phyloP scores from a whole-genome alignment of 2,113 vertebrate species.

The Ochotona curzoniae region DNA sequence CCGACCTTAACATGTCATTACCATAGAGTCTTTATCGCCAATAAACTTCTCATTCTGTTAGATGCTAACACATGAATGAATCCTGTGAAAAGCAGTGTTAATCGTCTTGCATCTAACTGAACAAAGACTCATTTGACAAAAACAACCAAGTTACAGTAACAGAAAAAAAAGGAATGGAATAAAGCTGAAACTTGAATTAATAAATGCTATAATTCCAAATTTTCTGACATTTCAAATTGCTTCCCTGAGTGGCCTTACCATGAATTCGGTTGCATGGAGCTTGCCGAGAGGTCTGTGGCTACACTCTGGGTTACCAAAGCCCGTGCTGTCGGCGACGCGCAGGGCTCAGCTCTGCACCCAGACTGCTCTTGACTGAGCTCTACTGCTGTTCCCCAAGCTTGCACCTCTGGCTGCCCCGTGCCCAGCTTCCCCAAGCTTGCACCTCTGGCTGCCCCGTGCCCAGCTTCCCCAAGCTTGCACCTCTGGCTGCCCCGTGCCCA shows the following conservation, averaged over 20 bases:
- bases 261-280: neutral
- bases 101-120: constrained; percentile 20
- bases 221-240: constrained; percentile 31
- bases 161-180: constrained; percentile 48
- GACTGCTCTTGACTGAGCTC: neutral
- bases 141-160: constrained; percentile 17
- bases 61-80: constrained; percentile 21
- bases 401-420: neutral
- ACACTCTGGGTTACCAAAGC: neutral
- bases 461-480: constrained; percentile 22
- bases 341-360: neutral
- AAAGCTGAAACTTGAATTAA: neutral
- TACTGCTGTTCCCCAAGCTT: neutral
- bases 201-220: neutral
- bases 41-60: neutral
- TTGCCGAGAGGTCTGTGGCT: neutral
- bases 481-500: neutral
- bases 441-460: neutral
- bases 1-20: constrained; percentile 15
- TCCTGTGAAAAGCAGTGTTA: constrained; percentile 8
- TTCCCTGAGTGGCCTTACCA: neutral
- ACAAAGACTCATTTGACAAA: constrained; percentile 39
- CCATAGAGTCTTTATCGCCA: constrained; percentile 20
- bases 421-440: constrained; percentile 7
- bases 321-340: neutral